Evolutionary conservation across 1,140 invertebrate species (phyloP).

Genomic region (Gonioctena quinquepunctata): DNA sequence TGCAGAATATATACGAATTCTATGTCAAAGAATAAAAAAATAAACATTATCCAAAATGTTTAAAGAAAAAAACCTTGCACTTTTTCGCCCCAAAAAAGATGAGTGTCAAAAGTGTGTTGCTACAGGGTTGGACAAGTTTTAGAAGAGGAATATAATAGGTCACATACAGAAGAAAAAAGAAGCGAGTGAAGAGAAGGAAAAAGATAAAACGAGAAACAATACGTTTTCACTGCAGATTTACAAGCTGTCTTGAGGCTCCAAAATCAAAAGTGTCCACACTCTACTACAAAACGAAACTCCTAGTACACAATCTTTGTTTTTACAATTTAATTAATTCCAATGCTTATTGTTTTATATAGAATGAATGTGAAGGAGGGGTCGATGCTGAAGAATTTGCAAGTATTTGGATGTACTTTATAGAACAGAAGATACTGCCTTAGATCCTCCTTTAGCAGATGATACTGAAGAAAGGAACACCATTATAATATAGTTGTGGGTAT

Average conservation of each 20-base stretch:
- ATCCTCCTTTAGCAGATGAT: background rate
- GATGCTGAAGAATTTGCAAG: background rate
- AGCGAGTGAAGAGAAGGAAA: constrained; percentile 12
- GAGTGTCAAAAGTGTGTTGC: constrained; percentile 15
- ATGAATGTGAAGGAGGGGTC: background rate
- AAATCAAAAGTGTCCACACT: background rate
- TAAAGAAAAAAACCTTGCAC: background rate
- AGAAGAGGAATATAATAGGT: constrained; percentile 22
- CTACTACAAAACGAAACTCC: constrained; percentile 12
- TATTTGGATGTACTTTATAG: background rate
- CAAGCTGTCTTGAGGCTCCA: constrained; percentile 8
- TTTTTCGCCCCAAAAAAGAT: constrained; percentile 20
- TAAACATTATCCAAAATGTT: constrained; percentile 14
- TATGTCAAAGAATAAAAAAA: constrained; percentile 1
- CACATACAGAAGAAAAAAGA: constrained; percentile 1
- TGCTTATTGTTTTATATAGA: background rate
- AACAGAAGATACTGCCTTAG: background rate
- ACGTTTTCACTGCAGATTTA: constrained; percentile 20
- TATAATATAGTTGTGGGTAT: constrained; percentile 28
- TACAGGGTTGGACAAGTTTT: background rate
- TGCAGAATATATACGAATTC: background rate
- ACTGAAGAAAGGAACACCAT: constrained; percentile 3
- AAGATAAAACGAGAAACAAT: background rate
- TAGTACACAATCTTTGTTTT: background rate
- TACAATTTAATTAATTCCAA: background rate